Conservation (phyloP, 2,888 invertebrate species). For the Amorpha juglandis region DNA sequence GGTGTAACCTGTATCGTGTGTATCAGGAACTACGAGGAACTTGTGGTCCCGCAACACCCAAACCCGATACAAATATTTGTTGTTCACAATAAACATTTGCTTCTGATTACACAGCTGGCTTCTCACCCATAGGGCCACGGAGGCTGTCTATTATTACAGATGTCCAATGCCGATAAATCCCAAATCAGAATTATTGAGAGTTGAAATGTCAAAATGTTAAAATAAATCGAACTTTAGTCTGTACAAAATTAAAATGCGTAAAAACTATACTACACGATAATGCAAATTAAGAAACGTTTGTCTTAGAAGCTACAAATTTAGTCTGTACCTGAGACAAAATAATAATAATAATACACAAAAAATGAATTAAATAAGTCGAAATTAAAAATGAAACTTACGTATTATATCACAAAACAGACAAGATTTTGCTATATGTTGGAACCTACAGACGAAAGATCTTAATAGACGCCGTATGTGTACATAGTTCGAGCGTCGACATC, state of each 20-base stretch:
- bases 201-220: too few species aligned
- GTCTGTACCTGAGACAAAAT: background rate
- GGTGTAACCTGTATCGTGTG: too few species aligned
- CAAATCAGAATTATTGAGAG: background rate
- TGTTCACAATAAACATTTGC: too few species aligned
- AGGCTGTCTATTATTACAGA: too few species aligned
- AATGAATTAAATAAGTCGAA: slow-evolving; percentile 20
- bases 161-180: background rate
- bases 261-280: background rate
- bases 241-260: background rate
- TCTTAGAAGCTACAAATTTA: background rate
- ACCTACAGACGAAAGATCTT: background rate
- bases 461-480: too few species aligned
- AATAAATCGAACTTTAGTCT: too few species aligned
- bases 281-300: background rate
- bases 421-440: slow-evolving; percentile 13
- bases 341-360: background rate
- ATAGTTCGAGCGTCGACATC: too few species aligned
- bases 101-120: too few species aligned
- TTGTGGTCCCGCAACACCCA: too few species aligned
- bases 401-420: slow-evolving; percentile 16
- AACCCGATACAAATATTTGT: too few species aligned
- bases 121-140: too few species aligned
- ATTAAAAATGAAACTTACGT: slow-evolving; percentile 6
- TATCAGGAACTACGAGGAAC: too few species aligned